Evolutionary conservation across 2,797 vertebrate genomes (phyloP), one percentile per base, ranked within the genome.

Genomic region (Poeciliopsis paucimaculata): DNA sequence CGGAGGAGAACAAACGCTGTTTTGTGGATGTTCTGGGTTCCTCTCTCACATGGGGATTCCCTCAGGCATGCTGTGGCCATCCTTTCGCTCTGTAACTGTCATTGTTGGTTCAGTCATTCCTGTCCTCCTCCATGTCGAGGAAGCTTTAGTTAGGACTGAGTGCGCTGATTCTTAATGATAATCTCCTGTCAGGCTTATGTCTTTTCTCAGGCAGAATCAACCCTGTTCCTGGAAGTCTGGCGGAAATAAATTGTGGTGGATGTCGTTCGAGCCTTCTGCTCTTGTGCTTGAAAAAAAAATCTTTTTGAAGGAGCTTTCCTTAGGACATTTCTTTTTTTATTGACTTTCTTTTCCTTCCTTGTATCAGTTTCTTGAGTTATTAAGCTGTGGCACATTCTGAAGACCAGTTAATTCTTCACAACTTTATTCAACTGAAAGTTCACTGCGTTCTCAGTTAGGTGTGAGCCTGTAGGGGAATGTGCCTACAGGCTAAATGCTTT

Each of bases 41-140:
- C 77, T 64, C 51, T 86, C 82, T 85, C 82, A 82, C 88, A 90
- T 78, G 92, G 91, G 93, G 90, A 92, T 91, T 92, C 93, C 93
- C 91, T 91, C 41, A 55, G 93, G 89, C 91, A 34, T 76, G 80
- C 28, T 77, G 81, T 75, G 83, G 83, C 82, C 85, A 64, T 72
- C 53, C 85, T 88, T 89, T 84, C 89, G 26, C 31, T 87, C 57
- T 83, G 81, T 77, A 84, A 62, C 72, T 64, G 60, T 20, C 53
- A 74, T 16, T 78, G 72, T 49, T 62, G 60, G 57, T 60, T 46
- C 66, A 26, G 20, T 39, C 77, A 31, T 55, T 78, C 55, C 51
- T 39, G 8, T 74, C 39, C 60, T 16, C 64, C 45, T 36, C 16
- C 62, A 36, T 26, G 64, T 41, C 34, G 18, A 41, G 36, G 5